These are phyloP conservation scores for Dasyornis broadbenti DNA, from an alignment of 2,113 vertebrate species.

Conservation along the genomic window DNA sequence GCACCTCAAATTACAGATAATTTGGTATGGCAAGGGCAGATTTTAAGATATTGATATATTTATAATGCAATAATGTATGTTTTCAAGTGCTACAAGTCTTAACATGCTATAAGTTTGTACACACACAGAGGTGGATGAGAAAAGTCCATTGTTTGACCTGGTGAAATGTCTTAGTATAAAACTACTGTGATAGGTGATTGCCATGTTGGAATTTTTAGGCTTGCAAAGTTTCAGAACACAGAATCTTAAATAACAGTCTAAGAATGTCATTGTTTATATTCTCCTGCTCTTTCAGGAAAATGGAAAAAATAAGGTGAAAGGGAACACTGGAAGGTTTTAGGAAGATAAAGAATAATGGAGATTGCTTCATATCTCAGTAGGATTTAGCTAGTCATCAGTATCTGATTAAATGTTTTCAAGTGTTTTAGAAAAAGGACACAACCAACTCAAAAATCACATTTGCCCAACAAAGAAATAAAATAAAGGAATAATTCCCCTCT, in stretches of 20 bases:
- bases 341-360: not conserved
- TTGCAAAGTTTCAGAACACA: not conserved
- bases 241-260: not conserved
- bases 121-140: not conserved
- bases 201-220: not conserved
- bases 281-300: not conserved
- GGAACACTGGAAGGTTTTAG: not conserved
- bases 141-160: not conserved
- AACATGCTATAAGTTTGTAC: not conserved
- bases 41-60: not conserved
- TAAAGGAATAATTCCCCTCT: constrained; percentile 5
- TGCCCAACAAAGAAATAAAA: constrained; percentile 27
- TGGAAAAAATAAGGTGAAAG: not conserved
- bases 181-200: not conserved
- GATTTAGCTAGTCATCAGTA: not conserved
- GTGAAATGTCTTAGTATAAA: not conserved
- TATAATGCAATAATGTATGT: not conserved
- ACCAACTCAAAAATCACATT: constrained; percentile 5
- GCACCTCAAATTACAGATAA: not conserved
- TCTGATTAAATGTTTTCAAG: not conserved
- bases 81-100: not conserved
- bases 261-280: not conserved
- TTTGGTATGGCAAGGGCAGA: not conserved
- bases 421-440: constrained; percentile 7
- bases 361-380: not conserved